These are phyloP conservation scores for Ophion ellenae DNA, from an alignment of 2,888 invertebrate genomes.

Conservation along the genomic window DNA sequence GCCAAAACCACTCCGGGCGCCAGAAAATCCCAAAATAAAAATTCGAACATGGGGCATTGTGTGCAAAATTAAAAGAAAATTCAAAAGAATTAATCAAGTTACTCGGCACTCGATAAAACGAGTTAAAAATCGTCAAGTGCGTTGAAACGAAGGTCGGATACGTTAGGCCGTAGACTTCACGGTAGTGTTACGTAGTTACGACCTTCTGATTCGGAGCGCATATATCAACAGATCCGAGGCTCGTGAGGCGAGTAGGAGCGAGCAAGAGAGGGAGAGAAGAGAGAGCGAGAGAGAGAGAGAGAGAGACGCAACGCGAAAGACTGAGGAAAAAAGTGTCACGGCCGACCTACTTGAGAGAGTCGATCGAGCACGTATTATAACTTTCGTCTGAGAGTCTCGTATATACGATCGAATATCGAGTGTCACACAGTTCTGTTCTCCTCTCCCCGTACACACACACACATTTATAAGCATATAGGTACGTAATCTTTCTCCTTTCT, in stretches of 20 bases:
- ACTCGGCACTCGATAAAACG: too few species aligned
- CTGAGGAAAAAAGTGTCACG: constrained; percentile 73
- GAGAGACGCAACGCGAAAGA: constrained; percentile 16
- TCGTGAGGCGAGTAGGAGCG: not conserved
- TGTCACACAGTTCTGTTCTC: constrained; percentile 34
- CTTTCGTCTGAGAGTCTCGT: constrained; percentile 54
- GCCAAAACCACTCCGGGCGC: too few species aligned
- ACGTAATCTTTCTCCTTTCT: constrained; percentile 28
- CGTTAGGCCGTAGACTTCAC: too few species aligned
- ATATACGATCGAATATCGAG: constrained; percentile 58
- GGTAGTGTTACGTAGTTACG: not conserved
- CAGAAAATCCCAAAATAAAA: too few species aligned
- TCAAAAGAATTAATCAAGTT: too few species aligned
- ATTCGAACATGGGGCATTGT: too few species aligned
- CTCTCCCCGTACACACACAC: not conserved
- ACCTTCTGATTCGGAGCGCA: not conserved
- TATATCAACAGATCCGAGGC: not conserved
- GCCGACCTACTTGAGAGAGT: constrained; percentile 70
- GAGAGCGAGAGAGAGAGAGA: constrained; percentile 13
- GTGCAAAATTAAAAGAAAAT: too few species aligned
- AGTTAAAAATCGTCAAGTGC: too few species aligned
- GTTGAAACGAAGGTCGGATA: too few species aligned
- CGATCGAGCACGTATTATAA: constrained; percentile 64
- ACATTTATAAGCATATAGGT: too few species aligned
- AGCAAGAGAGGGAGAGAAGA: not conserved